A percentile compares a stretch with the other conserved stretches of the same genome.
These are phyloP conservation scores for Eugnorisma glareosa DNA, from an alignment of 2,888 invertebrate genomes.

Conservation along the genomic window DNA sequence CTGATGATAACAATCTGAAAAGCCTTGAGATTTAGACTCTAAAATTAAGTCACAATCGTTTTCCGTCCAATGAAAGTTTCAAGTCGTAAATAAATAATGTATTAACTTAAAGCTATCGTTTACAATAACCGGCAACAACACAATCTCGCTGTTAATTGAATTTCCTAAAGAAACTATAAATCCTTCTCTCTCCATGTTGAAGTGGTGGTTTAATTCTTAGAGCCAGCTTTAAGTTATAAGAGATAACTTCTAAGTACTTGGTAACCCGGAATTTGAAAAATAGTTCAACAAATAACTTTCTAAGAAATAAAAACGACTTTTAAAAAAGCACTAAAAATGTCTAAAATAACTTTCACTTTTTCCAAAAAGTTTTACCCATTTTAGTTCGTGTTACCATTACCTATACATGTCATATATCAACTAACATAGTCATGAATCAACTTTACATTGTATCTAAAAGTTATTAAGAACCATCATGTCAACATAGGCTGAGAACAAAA, in stretches of 20 bases:
- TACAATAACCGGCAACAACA: constrained; percentile 7
- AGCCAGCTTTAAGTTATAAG: background rate
- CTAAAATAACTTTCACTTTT: too few relatives aligned
- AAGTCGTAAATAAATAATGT: constrained; percentile 16
- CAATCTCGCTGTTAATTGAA: constrained; percentile 34
- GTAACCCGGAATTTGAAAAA: background rate
- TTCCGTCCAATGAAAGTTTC: constrained; percentile 6
- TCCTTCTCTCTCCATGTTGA: constrained; percentile 8
- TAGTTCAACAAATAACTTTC: too few relatives aligned
- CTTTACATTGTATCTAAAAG: too few relatives aligned
- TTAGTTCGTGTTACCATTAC: too few relatives aligned
- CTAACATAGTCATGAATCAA: too few relatives aligned
- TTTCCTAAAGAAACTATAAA: constrained; percentile 43
- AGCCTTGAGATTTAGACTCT: background rate
- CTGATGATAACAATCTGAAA: background rate
- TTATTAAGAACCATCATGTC: too few relatives aligned
- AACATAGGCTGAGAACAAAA: too few relatives aligned
- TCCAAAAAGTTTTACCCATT: too few relatives aligned
- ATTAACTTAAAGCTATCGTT: constrained; percentile 15
- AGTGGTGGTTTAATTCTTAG: constrained; percentile 11
- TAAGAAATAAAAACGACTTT: too few relatives aligned
- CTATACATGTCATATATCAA: too few relatives aligned
- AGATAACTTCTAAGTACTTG: background rate
- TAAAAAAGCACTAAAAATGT: too few relatives aligned
- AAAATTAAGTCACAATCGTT: background rate